phyloP scores from a whole-genome alignment of 2,797 vertebrate genomes.

The Chelonia mydas region DNA sequence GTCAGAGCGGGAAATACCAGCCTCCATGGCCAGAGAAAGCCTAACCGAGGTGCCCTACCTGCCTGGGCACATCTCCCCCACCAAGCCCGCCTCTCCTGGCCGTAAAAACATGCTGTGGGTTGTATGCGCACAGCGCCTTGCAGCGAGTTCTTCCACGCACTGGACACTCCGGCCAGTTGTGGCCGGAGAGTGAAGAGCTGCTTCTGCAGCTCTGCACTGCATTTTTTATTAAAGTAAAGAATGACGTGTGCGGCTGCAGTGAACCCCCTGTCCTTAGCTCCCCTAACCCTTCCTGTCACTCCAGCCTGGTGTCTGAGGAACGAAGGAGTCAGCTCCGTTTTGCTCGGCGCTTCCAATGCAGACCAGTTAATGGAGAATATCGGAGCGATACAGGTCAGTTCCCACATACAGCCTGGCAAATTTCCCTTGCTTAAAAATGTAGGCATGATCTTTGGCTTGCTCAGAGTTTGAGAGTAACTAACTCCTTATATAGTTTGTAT shows the following conservation, averaged over 20 bases:
- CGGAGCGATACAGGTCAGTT: conserved; percentile 95
- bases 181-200: not conserved
- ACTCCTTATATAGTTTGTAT: not conserved
- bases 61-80: not conserved
- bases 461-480: not conserved
- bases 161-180: not conserved
- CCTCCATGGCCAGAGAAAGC: not conserved
- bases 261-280: not conserved
- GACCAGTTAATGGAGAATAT: conserved; percentile 99
- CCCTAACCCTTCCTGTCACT: not conserved
- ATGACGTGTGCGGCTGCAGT: too few relatives aligned
- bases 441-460: not conserved
- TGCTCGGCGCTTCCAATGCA: conserved; percentile 95
- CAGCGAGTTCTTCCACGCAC: not conserved
- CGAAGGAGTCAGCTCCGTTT: conserved; percentile 95
- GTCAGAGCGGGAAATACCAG: not conserved
- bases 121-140: not conserved
- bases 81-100: not conserved
- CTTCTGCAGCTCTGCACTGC: not conserved
- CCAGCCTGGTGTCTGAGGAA: conserved; percentile 98
- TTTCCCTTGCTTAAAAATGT: not conserved
- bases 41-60: not conserved
- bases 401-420: not conserved
- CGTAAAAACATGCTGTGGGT: not conserved
- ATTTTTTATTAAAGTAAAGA: not conserved